Conservation (phyloP, 1,140 invertebrate species). For the Zaprionus taronus region DNA sequence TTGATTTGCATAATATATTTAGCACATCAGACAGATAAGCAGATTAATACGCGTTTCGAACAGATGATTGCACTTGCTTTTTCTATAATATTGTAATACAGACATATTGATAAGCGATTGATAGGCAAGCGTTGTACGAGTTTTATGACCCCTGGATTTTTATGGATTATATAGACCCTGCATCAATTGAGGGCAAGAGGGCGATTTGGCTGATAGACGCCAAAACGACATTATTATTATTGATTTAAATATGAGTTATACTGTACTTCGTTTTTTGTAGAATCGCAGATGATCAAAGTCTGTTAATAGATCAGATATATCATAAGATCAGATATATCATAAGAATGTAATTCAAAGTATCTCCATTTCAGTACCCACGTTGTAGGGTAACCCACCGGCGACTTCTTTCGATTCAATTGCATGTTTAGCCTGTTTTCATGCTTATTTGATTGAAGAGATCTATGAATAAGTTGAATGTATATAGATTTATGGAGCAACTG, state of each 20-base stretch:
- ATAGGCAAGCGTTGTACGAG: constrained; percentile 51
- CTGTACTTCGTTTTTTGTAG: no score
- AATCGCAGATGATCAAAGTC: no score
- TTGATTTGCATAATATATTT: not conserved
- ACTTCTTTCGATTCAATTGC: not conserved
- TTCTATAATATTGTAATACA: not conserved
- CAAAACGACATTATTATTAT: no score
- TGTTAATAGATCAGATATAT: not conserved
- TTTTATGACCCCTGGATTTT: constrained; percentile 55
- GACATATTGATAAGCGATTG: constrained; percentile 37
- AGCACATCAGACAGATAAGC: not conserved
- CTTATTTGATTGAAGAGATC: constrained; percentile 13
- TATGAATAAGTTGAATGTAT: constrained; percentile 19
- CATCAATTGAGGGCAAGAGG: not conserved
- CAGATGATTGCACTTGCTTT: constrained; percentile 1
- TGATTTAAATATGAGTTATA: no score
- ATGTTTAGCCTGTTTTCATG: constrained; percentile 45
- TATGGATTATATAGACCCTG: not conserved
- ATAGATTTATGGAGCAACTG: not conserved
- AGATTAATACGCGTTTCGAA: constrained; percentile 4
- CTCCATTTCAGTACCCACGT: no score
- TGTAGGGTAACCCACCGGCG: not conserved
- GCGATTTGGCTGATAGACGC: not conserved
- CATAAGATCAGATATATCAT: not conserved
- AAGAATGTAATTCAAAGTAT: no score